A percentile compares a stretch with the other conserved stretches of the same genome.
These are phyloP conservation scores for Tauraco hartlaubi DNA, from an alignment of 2,797 vertebrate genomes.

Conservation along the genomic window DNA sequence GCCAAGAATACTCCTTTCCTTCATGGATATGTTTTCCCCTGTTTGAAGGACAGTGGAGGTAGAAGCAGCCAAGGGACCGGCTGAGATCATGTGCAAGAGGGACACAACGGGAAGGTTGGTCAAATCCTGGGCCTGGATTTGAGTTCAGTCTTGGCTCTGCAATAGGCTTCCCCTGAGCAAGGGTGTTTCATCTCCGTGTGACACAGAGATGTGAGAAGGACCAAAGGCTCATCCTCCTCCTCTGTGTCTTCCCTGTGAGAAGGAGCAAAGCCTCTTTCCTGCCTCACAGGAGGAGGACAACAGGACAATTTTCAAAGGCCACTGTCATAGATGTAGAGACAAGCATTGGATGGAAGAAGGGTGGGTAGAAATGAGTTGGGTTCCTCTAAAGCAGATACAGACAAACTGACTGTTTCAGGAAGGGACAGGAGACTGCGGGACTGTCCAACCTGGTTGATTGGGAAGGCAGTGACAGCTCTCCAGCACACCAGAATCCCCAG, in stretches of 20 bases:
- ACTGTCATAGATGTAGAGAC: neutral
- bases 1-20: constrained; percentile 47
- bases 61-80: constrained; percentile 54
- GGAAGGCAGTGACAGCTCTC: neutral
- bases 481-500: neutral
- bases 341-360: neutral
- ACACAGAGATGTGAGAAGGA: neutral
- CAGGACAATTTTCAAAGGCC: neutral
- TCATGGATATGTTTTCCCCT: neutral
- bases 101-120: neutral
- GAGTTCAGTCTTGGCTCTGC: neutral
- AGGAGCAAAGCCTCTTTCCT: neutral
- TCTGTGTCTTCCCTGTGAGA: no score
- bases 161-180: neutral
- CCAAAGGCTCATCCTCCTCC: neutral
- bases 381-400: neutral
- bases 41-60: constrained; percentile 53
- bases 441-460: neutral
- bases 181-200: neutral
- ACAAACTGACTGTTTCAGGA: neutral
- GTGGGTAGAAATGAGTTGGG: neutral
- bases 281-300: neutral
- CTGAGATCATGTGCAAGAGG: constrained; percentile 13
- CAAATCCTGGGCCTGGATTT: neutral
- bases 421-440: neutral